Evolutionary conservation across 2,888 invertebrate genomes (phyloP).

Genomic region (Phasia obesa): DNA sequence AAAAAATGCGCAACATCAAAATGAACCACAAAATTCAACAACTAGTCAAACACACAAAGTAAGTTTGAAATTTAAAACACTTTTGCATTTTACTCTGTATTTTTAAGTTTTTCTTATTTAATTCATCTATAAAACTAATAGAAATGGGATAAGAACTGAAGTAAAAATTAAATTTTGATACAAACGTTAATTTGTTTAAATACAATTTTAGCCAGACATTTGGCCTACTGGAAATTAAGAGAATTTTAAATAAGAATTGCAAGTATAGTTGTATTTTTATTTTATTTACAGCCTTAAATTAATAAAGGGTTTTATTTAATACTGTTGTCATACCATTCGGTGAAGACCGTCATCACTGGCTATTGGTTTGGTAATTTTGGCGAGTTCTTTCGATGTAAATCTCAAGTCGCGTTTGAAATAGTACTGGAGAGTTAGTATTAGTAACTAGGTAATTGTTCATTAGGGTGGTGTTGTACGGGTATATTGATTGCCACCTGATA

Average conservation of each 20-base stretch:
- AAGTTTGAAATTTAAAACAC: not conserved
- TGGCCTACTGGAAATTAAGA: constrained; percentile 25
- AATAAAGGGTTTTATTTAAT: too few relatives aligned
- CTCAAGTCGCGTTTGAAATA: too few relatives aligned
- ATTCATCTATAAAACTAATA: not conserved
- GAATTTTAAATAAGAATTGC: constrained; percentile 14
- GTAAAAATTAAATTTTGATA: not conserved
- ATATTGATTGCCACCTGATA: too few relatives aligned
- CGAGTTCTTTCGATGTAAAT: too few relatives aligned
- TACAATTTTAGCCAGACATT: not conserved
- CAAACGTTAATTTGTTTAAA: not conserved
- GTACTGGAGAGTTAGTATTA: too few relatives aligned
- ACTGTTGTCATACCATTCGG: too few relatives aligned
- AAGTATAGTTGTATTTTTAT: too few relatives aligned
- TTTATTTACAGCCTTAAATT: too few relatives aligned
- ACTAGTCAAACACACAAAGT: not conserved
- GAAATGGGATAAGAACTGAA: not conserved
- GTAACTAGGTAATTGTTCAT: too few relatives aligned
- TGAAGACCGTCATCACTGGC: too few relatives aligned
- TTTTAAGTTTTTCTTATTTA: not conserved
- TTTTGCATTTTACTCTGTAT: constrained; percentile 12
- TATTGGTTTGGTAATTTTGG: too few relatives aligned
- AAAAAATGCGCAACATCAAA: constrained; percentile 32
- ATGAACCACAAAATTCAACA: constrained; percentile 53
- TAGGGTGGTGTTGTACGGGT: too few relatives aligned